Conservation (phyloP, 1,140 invertebrate species). For the Chrysopa pallens region DNA sequence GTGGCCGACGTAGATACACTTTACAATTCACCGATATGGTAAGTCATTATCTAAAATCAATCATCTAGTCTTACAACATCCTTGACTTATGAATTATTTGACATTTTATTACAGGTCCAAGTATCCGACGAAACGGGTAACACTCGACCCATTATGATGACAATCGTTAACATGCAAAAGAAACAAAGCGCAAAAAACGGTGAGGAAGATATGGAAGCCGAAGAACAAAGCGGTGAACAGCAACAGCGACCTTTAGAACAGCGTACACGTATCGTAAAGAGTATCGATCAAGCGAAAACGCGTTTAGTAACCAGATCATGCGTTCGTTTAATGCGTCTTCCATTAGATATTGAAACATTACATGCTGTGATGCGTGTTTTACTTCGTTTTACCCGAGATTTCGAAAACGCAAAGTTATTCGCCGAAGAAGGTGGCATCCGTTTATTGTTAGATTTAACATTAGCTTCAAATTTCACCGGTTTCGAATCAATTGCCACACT, state of each 20-base stretch:
- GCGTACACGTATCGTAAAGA: constrained; percentile 2
- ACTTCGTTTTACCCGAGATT: constrained; percentile 57
- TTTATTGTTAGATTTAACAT: constrained; percentile 49
- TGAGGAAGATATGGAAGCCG: constrained; percentile 9
- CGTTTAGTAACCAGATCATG: constrained; percentile 28
- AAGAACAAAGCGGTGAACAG: constrained; percentile 5
- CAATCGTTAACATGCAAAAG: constrained; percentile 26
- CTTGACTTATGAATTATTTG: no score
- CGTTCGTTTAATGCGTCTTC: constrained; percentile 47
- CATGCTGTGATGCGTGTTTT: constrained; percentile 64
- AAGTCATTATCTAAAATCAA: no score
- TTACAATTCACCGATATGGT: constrained; percentile 72
- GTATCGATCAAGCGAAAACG: constrained; percentile 8
- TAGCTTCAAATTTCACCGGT: constrained; percentile 55
- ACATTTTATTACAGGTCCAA: constrained; percentile 23
- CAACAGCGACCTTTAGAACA: not conserved
- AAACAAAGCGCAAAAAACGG: constrained; percentile 13
- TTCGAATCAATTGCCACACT: constrained; percentile 64
- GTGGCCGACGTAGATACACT: constrained; percentile 56
- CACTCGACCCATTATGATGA: constrained; percentile 64
- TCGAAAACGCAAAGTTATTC: constrained; percentile 57
- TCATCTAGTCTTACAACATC: no score
- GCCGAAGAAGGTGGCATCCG: constrained; percentile 55
- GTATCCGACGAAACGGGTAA: constrained; percentile 69
- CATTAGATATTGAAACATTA: constrained; percentile 57